Evolutionary conservation across 2,797 vertebrate species (phyloP), one percentile per base, ranked within the genome.

Genomic region (Melanotaenia boesemani): DNA sequence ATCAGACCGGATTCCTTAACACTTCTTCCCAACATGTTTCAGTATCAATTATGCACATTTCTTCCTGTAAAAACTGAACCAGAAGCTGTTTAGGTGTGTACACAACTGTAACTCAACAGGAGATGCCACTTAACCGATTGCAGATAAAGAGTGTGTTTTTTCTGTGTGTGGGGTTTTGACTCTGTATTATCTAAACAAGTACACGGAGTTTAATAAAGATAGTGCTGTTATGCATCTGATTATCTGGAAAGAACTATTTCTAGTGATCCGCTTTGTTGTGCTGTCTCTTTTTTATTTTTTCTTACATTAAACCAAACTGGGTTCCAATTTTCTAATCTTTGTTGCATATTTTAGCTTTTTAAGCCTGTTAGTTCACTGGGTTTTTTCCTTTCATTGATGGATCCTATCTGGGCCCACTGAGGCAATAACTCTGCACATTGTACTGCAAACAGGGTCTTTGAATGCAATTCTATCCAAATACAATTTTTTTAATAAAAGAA

Each of bases 1-100:
- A 56, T 86, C 30, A 87, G 15, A 63, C 5, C 20, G 18, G 46
- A n/a, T 55, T 6, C 13, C 12, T 36, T 0, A 18, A 63, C 1
- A 22, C 4, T 5, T 26, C 0, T 16, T 55, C 5, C 46, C 50
- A 24, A 24, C 4, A n/a, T 22, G 3, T 46, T 5, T 52, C 15
- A 1, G 5, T 44, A 44, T 44, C 15, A 16, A 6, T 18, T 5
- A 44, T 18, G 41, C 41, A 6, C n/a, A 10, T 11, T 30, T 36
- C 9, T 1, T 4, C 16, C 4, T 5, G 56, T 7, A 15, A 22
- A 59, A 39, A 8, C 34, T 20, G 36, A 39, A 52, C 6, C n/a
- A 63, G 15, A 5, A 0, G 26, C 6, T 11, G 46, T 59, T 32
- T 15, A 60, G 12, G 2, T 54, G 50, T 54, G 50, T 26, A n/a